Evolutionary conservation across 2,888 invertebrate species (phyloP).

Genomic region (Phaonia tiefii): DNA sequence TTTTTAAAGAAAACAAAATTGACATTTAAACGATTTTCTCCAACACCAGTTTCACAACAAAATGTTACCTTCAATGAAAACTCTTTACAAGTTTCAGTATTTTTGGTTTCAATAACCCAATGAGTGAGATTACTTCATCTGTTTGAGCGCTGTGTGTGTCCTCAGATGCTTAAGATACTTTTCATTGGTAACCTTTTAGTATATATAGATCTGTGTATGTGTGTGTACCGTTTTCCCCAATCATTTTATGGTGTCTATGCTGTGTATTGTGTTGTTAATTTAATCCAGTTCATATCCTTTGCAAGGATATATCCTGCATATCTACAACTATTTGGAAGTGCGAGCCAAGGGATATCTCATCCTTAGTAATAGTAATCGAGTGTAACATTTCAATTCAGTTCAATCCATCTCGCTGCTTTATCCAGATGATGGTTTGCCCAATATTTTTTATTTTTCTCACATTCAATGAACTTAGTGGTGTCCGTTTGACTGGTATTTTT

Average conservation of each 20-base stretch:
- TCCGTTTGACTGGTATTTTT: neutral
- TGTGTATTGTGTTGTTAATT: neutral
- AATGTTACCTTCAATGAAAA: no score
- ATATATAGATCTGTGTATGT: no score
- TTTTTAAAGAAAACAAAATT: no score
- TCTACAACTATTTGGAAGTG: conserved; percentile 2
- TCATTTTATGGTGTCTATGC: neutral
- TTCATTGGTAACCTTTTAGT: no score
- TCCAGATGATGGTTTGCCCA: no score
- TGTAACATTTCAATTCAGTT: conserved; percentile 28
- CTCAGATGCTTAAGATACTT: no score
- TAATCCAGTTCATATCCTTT: neutral
- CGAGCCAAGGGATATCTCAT: conserved; percentile 32
- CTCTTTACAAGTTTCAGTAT: no score
- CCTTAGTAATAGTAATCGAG: conserved; percentile 21
- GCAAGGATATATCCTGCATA: neutral
- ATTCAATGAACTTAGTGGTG: neutral
- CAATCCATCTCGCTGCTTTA: conserved; percentile 19
- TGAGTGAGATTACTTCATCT: no score
- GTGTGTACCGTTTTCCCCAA: neutral
- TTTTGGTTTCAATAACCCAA: no score
- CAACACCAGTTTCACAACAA: no score
- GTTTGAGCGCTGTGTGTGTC: no score
- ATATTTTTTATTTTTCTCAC: neutral
- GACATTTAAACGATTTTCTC: no score